Evolutionary conservation across 2,797 vertebrate species (phyloP), one percentile per base, ranked within the genome.

Genomic region (Oreortyx pictus): DNA sequence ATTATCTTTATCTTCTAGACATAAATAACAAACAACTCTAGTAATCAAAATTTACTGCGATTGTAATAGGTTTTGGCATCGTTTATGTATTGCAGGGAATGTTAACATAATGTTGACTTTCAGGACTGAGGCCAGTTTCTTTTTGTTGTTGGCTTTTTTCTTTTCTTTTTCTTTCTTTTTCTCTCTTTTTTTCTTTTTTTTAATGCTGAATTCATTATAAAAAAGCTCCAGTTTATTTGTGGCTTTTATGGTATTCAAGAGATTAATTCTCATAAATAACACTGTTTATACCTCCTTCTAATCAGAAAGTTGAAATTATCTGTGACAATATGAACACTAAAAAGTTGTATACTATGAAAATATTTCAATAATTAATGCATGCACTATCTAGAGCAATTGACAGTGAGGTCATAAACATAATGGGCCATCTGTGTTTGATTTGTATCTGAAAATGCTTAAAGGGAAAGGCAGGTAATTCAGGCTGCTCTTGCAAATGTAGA

Each of bases 371-470:
- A 98, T 98, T 97, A 98, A 97, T 98, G 96, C 94, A 95, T 91
- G 95, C 93, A 93, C 96, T 96, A 97, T 98, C 95, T 96, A 97
- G 93, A 97, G 95, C 95, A 97, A 97, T 97, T 98, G 97, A 97
- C 97, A 97, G 94, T 95, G 94, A 96, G 97, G 96, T 97, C 97
- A 97, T 97, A 97, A 97, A 97, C 27, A 84, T 97, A 97, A 97
- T 97, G 96, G 96, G 89, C 95, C 97, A 97, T 97, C 97, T 98
- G 97, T 97, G 96, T 98, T 98, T 98, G 96, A 97, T 98, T 97
- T 97, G 96, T 97, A 93, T 96, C 88, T 91, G 93, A 96, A 96
- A 97, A 94, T 95, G 90, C 93, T 97, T 97, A 97, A 98, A 98
- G 97, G 92, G 96, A 96, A 93, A 97, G 92, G 93, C 95, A 97